These are phyloP conservation scores for Ecliptopera silaceata DNA, from an alignment of 2,888 invertebrate species.

Conservation along the genomic window DNA sequence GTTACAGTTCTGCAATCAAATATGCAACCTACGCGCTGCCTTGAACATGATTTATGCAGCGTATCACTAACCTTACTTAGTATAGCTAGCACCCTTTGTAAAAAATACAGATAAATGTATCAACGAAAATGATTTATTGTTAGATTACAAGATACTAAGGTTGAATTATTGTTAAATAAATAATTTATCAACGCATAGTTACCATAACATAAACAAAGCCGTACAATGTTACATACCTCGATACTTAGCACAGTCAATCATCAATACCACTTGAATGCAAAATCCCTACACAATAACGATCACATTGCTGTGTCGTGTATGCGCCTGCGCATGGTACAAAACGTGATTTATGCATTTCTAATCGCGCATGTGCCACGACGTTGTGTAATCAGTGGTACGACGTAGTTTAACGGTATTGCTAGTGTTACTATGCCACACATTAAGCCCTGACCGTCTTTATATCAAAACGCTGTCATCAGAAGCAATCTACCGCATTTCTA, in stretches of 20 bases:
- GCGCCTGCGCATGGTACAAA: conserved; percentile 54
- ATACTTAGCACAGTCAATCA: conserved; percentile 20
- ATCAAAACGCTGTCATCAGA: background rate
- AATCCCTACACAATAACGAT: conserved; percentile 44
- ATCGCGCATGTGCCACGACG: conserved; percentile 51
- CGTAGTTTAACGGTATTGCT: conserved; percentile 32
- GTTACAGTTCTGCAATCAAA: conserved; percentile 20
- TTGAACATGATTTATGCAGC: background rate
- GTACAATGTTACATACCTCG: conserved; percentile 15
- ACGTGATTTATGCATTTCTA: conserved; percentile 66
- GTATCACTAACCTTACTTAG: background rate
- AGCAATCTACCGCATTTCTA: too few species aligned
- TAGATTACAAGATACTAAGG: background rate
- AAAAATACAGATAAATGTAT: too few species aligned
- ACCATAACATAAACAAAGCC: conserved; percentile 1
- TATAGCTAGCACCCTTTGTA: background rate
- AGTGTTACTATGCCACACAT: conserved; percentile 38
- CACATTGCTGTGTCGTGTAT: conserved; percentile 44
- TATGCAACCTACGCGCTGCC: conserved; percentile 9
- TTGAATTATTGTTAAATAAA: background rate
- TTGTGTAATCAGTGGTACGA: conserved; percentile 50
- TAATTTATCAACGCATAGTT: background rate
- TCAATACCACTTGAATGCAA: conserved; percentile 34
- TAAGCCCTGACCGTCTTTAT: background rate
- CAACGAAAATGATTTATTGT: too few species aligned